Percentiles rank a stretch among this genome's conserved stretches.
Evolutionary conservation across 2,888 invertebrate species (phyloP).

Genomic region (Norana najaformis): DNA sequence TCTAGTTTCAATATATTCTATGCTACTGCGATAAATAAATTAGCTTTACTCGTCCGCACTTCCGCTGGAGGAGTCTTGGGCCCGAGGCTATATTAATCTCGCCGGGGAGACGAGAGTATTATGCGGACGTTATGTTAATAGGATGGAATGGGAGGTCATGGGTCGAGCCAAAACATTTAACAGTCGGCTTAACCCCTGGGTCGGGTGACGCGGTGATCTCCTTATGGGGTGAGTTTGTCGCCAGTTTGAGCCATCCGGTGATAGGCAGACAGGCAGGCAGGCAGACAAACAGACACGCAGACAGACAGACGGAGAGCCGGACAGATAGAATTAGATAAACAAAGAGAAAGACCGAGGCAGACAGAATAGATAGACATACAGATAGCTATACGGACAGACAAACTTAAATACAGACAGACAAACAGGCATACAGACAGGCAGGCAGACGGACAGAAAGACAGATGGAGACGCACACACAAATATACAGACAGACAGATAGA

Average conservation of each 20-base stretch:
- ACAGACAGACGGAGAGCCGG: background rate
- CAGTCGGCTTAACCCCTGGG: background rate
- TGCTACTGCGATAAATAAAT: background rate
- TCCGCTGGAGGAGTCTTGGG: background rate
- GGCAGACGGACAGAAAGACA: background rate
- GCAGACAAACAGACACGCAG: background rate
- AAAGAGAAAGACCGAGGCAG: background rate
- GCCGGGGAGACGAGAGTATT: background rate
- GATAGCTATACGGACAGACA: background rate
- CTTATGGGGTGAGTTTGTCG: background rate
- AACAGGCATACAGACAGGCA: background rate
- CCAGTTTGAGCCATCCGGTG: background rate
- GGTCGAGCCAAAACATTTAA: constrained; percentile 18
- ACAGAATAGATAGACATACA: background rate
- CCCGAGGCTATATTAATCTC: constrained; percentile 14
- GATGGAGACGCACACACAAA: background rate
- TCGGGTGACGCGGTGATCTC: constrained; percentile 5
- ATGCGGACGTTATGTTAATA: constrained; percentile 18
- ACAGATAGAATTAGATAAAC: background rate
- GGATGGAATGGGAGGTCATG: constrained; percentile 21
- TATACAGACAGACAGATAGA: background rate
- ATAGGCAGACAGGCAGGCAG: background rate
- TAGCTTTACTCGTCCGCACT: constrained; percentile 20
- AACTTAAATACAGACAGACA: background rate
- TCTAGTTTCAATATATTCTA: background rate